Base-by-base conservation (phyloP, 2,113 vertebrate genomes). In the Xyrauchen texanus region DNA sequence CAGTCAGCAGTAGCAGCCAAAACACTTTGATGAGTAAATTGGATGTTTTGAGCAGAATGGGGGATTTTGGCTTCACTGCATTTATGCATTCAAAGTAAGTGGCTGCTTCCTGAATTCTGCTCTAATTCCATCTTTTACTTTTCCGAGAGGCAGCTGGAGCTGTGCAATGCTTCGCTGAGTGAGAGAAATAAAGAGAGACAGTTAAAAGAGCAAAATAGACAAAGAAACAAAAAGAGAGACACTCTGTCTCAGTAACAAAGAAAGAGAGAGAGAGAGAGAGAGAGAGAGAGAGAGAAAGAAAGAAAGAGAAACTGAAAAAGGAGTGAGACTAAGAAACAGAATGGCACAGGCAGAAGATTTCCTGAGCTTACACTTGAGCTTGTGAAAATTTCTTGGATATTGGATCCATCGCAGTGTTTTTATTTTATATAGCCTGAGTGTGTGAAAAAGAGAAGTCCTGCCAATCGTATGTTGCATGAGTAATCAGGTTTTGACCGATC, bases 21-120 rank as follows among this genome's bases (percentile, higher is more conserved):
- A 74, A 76, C 58, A 66, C 74, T 53, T 53, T 66, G 62, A 76
- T 64, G 47, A 75, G 60, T 75, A 75, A 75, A 75, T 75, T 75
- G 72, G 72, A 63, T 75, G 72, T 63, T 75, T 75, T 75, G 45
- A 75, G 58, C 72, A 72, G 44, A 73, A 61, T 47, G 44, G 44
- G 70, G 69, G 70, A 57, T 60, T 60, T 47, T 73, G 70, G 70
- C 70, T 61, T 60, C 55, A 73, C 55, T 73, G 53, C 70, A 6
- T 71, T 71, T 15, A 3, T 71, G 68, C 44, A 47, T 52, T 16
- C 3, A 10, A 63, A 75, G 72, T 75, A 75, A 75, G 72, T 46
- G 72, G 11, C 72, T 75, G 72, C 46, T 75, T 75, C 72, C 72
- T 75, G 72, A 75, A 75, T 62, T 55, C 42, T 76, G 7, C 34